Conservation (phyloP, 1,140 invertebrate genomes). For the Caenorhabditis briggsae region DNA sequence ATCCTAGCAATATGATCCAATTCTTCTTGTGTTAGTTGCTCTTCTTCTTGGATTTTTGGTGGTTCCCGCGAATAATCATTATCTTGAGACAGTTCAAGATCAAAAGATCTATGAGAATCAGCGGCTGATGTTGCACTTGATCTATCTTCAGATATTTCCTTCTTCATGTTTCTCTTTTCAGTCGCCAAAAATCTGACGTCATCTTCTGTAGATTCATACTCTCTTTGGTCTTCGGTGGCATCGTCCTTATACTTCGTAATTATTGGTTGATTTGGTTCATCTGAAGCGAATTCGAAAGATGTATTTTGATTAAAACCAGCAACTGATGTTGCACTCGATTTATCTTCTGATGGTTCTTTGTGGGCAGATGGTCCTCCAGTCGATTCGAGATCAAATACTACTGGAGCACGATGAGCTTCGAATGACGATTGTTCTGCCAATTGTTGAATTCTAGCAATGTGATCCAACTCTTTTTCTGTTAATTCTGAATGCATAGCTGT, state of each 20-base stretch:
- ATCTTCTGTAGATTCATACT: not conserved
- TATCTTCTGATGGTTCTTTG: slow-evolving; percentile 8
- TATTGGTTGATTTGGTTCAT: not conserved
- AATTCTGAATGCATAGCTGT: not conserved
- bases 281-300: not conserved
- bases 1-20: slow-evolving; percentile 38
- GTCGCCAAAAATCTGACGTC: not conserved
- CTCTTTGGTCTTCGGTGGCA: not conserved
- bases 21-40: slow-evolving; percentile 49
- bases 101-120: slow-evolving; percentile 6
- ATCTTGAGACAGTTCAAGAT: not conserved
- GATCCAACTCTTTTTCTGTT: slow-evolving; percentile 55
- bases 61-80: not conserved
- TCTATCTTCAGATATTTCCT: slow-evolving; percentile 29
- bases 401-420: not conserved
- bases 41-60: not conserved
- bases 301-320: slow-evolving; percentile 47
- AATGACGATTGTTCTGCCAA: slow-evolving; percentile 31
- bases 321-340: slow-evolving; percentile 34
- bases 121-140: slow-evolving; percentile 36
- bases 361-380: not conserved
- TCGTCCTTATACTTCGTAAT: not conserved
- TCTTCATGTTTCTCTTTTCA: not conserved
- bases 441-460: slow-evolving; percentile 24
- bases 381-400: not conserved